Conservation (phyloP, 2,113 vertebrate genomes). For the Takifugu bimaculatus region DNA sequence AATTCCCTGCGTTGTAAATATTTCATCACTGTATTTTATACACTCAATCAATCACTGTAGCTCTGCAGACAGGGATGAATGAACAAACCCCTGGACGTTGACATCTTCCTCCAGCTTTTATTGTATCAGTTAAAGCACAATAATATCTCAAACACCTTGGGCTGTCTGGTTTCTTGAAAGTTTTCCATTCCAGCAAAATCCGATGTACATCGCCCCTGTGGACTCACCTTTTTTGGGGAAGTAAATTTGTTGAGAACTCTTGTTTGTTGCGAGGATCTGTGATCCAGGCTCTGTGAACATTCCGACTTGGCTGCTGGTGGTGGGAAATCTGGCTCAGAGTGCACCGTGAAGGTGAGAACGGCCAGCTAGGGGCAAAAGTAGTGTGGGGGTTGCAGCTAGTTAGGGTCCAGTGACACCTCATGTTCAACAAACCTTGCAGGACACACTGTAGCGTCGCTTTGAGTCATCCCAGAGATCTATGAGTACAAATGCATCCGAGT, state of each 20-base stretch:
- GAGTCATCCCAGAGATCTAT: neutral
- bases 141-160: neutral
- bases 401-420: constrained; percentile 1
- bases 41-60: neutral
- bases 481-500: too few relatives aligned
- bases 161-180: neutral
- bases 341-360: constrained; percentile 35
- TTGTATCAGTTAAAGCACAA: too few relatives aligned
- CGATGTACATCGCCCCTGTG: too few relatives aligned
- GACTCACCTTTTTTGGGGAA: neutral
- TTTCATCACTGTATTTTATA: too few relatives aligned
- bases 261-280: too few relatives aligned
- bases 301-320: neutral
- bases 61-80: neutral
- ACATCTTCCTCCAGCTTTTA: neutral
- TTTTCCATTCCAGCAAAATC: neutral
- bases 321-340: constrained; percentile 45
- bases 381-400: constrained; percentile 31
- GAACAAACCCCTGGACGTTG: neutral
- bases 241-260: too few relatives aligned
- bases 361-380: constrained; percentile 35
- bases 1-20: too few relatives aligned
- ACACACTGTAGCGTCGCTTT: constrained; percentile 1
- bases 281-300: too few relatives aligned
- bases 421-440: neutral